Evolutionary conservation across 1,140 invertebrate genomes (phyloP), one percentile per base, ranked within the genome.

Genomic region (Antheraea mylitta): DNA sequence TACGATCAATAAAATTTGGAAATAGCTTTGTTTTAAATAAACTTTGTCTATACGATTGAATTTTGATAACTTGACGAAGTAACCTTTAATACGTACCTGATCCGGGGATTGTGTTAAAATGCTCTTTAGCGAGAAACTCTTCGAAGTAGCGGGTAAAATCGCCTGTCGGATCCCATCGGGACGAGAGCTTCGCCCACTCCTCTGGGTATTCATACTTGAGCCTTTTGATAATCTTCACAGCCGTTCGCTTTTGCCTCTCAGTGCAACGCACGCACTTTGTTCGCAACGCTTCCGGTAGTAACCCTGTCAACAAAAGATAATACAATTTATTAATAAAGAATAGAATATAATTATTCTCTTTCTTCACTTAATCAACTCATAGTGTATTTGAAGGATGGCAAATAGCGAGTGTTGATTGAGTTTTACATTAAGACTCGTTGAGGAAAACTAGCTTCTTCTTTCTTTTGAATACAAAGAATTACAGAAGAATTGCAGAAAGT

Each of bases 191-290:
- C 22, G 85, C 83, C 94, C 94, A 95, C 30, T 94, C 92, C 16
- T 93, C 91, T 0, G 94, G 93, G 79, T 94, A 94, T 68, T 95
- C 93, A 69, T 91, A 90, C 66, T 93, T 92, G 58, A 95, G 78
- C 37, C 93, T 78, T 60, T 88, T 92, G 18, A 95, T 93, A 9
- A 93, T 89, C 70, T 92, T 90, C 10, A 94, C 85, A 0, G 93
- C 93, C 7, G 88, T 92, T 48, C 85, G 88, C 79, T 93, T 94
- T 78, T 95, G 94, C 60, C 93, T 91, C 63, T 94, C 93, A 0
- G 93, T 94, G 78, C 95, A 95, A 18, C 93, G 80, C 8, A 90
- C 75, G 76, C 95, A 95, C 70, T 94, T 94, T 63, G 93, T 95
- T 73, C 93, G 83, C 45, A 95, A 74, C 5, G 94, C 94, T 86